Evolutionary conservation across 2,888 invertebrate species (phyloP), one percentile per base, ranked within the genome.

Genomic region (Drosophila robusta): DNA sequence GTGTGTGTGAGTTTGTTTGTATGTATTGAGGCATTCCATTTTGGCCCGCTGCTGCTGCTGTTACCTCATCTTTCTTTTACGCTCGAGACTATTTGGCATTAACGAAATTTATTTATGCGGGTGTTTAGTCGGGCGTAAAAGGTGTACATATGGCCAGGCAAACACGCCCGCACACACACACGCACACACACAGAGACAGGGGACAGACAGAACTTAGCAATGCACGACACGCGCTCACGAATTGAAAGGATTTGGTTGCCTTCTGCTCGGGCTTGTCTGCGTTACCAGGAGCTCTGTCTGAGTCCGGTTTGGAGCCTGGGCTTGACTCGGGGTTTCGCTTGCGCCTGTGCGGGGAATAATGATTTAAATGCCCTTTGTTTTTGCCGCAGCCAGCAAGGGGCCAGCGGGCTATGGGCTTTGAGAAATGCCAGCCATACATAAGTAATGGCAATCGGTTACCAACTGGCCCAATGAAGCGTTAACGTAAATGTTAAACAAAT

Each of bases 91-190:
- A 88, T 83, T 89, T 77, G 89, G 89, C 89, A 86, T 88, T 89
- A 89, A 87, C 89, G 69, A 78, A 87, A 89, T 89, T 86, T 90
- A 90, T 89, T 89, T 89, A 90, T 89, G 89, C 89, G 89, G 82
- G 75, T 89, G 79, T 82, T 90, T 87, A 79, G 77, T 89, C 89
- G 78, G 87, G 81, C 90, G 84, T 78, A 84, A 90, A 90, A 88
- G 80, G 71, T 75, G 80, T 87, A 83, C 86, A 86, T 89, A 86
- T 88, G 89, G 87, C 80, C 70, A 58, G 45, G 46, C 65, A 68
- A 68, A 69, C 68, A 74, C 62, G 62, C 58, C 61, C 42, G 32
- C 8, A 39, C 26, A 49, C 39, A 45, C 47, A 42, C 41, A 44
- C 42, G 32, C 8, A 39, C 26, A 49, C 39, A 45, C 47, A 42